phyloP scores from a whole-genome alignment of 2,113 vertebrate species.

The Xenopus borealis region DNA sequence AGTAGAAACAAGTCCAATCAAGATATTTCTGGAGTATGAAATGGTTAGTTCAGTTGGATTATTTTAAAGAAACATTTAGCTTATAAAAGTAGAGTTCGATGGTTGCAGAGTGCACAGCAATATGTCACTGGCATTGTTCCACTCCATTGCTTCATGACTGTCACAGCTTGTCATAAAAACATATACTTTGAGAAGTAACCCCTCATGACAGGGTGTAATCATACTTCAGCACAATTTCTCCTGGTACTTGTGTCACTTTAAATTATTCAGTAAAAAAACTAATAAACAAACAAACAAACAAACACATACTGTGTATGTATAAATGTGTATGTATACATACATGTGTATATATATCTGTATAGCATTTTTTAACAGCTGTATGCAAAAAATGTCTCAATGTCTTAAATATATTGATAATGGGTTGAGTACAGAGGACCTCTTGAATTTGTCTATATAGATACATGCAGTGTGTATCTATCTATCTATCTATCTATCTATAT shows the following conservation, averaged over 20 bases:
- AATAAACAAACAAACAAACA: too few relatives aligned
- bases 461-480: too few relatives aligned
- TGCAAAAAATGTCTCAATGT: too few relatives aligned
- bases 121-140: conserved; percentile 65
- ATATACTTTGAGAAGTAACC: conserved; percentile 61
- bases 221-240: conserved; percentile 56
- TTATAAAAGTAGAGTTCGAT: conserved; percentile 59
- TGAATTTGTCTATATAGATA: too few relatives aligned
- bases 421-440: too few relatives aligned
- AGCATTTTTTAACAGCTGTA: too few relatives aligned
- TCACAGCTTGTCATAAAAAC: conserved; percentile 65
- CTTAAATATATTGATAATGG: too few relatives aligned
- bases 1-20: conserved; percentile 26
- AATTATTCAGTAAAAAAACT: conserved; percentile 34
- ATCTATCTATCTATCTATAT: too few relatives aligned
- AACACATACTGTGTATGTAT: too few relatives aligned
- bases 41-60: conserved; percentile 11
- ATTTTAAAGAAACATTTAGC: conserved; percentile 50
- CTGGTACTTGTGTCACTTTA: conserved; percentile 57
- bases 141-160: conserved; percentile 68
- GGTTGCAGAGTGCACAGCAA: conserved; percentile 61
- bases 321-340: too few relatives aligned
- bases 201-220: conserved; percentile 66
- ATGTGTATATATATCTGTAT: too few relatives aligned
- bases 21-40: conserved; percentile 25